A percentile compares a stretch with the other conserved stretches of the same genome.
These are phyloP conservation scores for Pogoniulus pusillus DNA, from an alignment of 2,797 vertebrate species.

Conservation along the genomic window DNA sequence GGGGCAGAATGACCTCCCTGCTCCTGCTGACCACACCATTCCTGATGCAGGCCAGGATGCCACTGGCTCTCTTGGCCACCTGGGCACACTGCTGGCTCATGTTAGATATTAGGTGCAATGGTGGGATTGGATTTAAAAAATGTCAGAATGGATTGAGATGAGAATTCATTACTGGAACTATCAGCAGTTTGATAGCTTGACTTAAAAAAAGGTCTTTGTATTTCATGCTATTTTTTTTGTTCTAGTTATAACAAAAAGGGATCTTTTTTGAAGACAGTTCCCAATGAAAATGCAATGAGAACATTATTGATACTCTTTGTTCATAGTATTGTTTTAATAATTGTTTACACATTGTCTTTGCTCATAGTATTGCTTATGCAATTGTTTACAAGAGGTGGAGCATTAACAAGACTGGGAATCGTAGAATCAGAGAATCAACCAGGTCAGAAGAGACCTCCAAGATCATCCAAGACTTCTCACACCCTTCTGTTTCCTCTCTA, in stretches of 20 bases:
- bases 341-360: background rate
- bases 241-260: background rate
- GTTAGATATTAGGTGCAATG: no score
- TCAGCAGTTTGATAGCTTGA: background rate
- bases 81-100: no score
- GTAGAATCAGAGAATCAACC: no score
- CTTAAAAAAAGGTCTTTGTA: background rate
- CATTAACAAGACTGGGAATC: background rate
- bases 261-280: background rate
- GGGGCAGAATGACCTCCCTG: no score
- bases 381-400: background rate
- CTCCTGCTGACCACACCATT: no score
- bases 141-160: no score
- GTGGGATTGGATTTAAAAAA: no score
- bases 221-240: background rate
- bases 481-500: background rate
- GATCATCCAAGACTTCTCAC: background rate
- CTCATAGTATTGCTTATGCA: background rate
- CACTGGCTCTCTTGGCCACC: no score
- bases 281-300: background rate
- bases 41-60: no score
- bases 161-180: background rate
- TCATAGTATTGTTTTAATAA: no score
- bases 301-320: no score
- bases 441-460: no score